Evolutionary conservation across 2,797 vertebrate genomes (phyloP).

Genomic region (Siniperca scherzeri): DNA sequence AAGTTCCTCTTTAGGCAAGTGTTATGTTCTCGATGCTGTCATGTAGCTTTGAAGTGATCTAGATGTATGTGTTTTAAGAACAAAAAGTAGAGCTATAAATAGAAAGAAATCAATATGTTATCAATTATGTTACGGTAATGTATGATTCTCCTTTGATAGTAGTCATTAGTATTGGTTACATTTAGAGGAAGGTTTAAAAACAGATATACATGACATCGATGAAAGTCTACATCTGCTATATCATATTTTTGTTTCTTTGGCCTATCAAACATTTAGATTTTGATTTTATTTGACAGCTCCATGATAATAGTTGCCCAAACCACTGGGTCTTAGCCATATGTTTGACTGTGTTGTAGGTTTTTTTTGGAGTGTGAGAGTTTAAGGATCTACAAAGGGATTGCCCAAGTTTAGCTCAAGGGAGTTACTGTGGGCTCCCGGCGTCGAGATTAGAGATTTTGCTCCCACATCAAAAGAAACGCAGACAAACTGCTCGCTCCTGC

Average conservation of each 20-base stretch:
- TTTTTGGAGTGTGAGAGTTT: conserved; percentile 28
- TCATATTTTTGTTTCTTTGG: not conserved
- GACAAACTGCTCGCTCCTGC: conserved; percentile 26
- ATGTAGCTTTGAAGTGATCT: conserved; percentile 35
- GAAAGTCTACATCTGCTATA: not conserved
- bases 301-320: not conserved
- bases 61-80: conserved; percentile 47
- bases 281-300: conserved; percentile 4
- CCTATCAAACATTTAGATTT: not conserved
- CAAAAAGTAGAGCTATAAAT: conserved; percentile 26
- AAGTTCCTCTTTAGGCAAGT: conserved; percentile 14
- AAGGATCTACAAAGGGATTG: conserved; percentile 32
- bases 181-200: conserved; percentile 16
- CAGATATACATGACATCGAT: not conserved
- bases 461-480: conserved; percentile 45
- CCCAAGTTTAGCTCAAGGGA: conserved; percentile 53
- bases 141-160: conserved; percentile 21
- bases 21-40: conserved; percentile 13
- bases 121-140: conserved; percentile 15
- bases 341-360: conserved; percentile 3
- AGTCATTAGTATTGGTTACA: conserved; percentile 34
- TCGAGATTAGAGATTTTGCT: conserved; percentile 57
- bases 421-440: conserved; percentile 25
- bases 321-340: not conserved
- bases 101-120: conserved; percentile 15